Evolutionary conservation across 2,888 invertebrate genomes (phyloP).

Genomic region (Carpatolechia fugitivella): DNA sequence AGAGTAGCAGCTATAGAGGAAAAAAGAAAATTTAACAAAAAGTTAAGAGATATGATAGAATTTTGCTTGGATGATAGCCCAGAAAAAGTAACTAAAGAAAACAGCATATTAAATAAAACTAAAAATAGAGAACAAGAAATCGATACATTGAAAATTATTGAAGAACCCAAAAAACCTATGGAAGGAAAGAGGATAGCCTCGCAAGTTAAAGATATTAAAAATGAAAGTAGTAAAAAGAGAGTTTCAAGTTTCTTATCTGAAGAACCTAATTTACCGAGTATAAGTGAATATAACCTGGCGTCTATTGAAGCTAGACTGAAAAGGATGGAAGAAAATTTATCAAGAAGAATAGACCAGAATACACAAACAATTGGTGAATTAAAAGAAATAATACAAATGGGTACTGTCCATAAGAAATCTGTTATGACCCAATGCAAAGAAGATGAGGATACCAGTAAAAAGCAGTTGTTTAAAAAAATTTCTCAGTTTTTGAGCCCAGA

Average conservation of each 20-base stretch:
- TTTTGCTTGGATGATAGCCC: slow-evolving; percentile 42
- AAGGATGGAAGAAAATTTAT: slow-evolving; percentile 56
- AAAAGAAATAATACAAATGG: slow-evolving; percentile 35
- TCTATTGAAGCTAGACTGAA: slow-evolving; percentile 56
- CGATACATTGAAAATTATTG: neutral
- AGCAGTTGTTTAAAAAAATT: slow-evolving; percentile 56
- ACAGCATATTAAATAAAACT: neutral
- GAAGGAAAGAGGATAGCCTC: neutral
- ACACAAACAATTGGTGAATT: slow-evolving; percentile 52
- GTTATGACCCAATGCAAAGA: slow-evolving; percentile 42
- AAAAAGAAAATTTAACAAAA: slow-evolving; percentile 69
- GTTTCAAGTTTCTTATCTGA: neutral
- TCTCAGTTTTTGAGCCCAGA: slow-evolving; percentile 58
- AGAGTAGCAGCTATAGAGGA: slow-evolving; percentile 58
- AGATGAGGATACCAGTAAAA: slow-evolving; percentile 48
- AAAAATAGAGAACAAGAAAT: neutral
- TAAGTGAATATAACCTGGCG: slow-evolving; percentile 42
- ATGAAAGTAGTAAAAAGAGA: neutral
- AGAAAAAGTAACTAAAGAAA: neutral
- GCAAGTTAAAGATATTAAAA: neutral
- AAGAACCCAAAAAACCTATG: neutral
- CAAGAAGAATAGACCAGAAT: slow-evolving; percentile 63
- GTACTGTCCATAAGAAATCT: slow-evolving; percentile 26
- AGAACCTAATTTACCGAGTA: neutral
- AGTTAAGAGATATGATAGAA: slow-evolving; percentile 59